These are phyloP conservation scores for Corythaixoides concolor DNA, from an alignment of 2,113 vertebrate species.

Conservation along the genomic window DNA sequence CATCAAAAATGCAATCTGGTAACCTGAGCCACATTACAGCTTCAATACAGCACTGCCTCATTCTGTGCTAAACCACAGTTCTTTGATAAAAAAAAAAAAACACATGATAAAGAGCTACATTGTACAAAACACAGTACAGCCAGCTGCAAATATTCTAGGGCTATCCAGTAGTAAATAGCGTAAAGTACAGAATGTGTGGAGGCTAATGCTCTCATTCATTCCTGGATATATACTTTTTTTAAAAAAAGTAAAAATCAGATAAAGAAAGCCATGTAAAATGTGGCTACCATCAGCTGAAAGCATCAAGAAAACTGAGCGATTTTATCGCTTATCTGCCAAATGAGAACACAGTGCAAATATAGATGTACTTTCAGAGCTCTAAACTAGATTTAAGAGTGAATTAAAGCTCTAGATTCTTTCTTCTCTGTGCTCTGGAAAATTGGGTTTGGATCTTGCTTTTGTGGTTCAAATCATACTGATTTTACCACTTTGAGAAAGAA, in stretches of 20 bases:
- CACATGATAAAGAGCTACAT: conserved; percentile 52
- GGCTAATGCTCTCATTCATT: conserved; percentile 64
- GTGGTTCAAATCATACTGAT: not conserved
- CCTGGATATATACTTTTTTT: not conserved
- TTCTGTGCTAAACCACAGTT: conserved; percentile 34
- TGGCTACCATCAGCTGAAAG: conserved; percentile 56
- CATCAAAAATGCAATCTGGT: conserved; percentile 46
- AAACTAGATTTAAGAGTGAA: conserved; percentile 16
- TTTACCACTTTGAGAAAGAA: not conserved
- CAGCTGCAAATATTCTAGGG: conserved; percentile 65
- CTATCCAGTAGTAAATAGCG: conserved; percentile 59
- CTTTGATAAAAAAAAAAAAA: conserved; percentile 42
- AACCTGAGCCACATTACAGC: conserved; percentile 43
- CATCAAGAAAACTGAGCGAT: not conserved
- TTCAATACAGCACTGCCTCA: conserved; percentile 32
- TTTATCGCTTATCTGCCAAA: conserved; percentile 30
- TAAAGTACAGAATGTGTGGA: conserved; percentile 33
- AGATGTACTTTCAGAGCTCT: conserved; percentile 29
- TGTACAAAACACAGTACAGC: conserved; percentile 49
- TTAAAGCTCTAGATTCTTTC: not conserved
- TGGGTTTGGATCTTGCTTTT: not conserved
- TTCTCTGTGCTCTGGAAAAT: not conserved
- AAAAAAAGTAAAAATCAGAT: not conserved
- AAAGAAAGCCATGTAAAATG: conserved; percentile 28
- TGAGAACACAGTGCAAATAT: conserved; percentile 2